Conservation (phyloP, 2,113 vertebrate genomes). For the Vombatus ursinus region DNA sequence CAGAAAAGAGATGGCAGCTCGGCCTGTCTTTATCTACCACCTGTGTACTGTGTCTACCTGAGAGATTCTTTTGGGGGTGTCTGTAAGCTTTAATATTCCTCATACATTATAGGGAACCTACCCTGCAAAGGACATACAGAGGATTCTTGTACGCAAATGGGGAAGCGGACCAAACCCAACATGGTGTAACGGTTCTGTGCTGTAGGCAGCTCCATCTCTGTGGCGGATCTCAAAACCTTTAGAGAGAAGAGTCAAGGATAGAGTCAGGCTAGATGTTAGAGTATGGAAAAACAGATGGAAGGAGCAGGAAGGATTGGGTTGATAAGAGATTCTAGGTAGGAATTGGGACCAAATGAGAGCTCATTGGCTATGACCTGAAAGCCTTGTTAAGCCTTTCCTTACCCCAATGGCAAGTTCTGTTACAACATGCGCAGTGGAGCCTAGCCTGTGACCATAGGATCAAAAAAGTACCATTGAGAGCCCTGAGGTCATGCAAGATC, state of each 20-base stretch:
- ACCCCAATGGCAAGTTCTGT: background rate
- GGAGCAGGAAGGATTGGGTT: background rate
- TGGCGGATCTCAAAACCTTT: slow-evolving; percentile 37
- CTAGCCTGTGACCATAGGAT: background rate
- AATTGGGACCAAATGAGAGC: background rate
- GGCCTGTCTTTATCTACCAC: background rate
- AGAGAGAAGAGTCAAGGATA: background rate
- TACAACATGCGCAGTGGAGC: background rate
- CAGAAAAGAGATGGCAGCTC: background rate
- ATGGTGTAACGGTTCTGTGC: background rate
- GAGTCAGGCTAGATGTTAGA: background rate
- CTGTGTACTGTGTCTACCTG: background rate
- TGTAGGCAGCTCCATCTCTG: slow-evolving; percentile 44
- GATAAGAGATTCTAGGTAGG: background rate
- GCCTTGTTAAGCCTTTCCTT: background rate
- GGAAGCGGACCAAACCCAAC: slow-evolving; percentile 18
- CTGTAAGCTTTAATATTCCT: background rate
- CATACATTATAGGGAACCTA: background rate
- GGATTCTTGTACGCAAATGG: slow-evolving; percentile 2
- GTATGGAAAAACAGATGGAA: background rate
- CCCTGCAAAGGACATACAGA: slow-evolving; percentile 24
- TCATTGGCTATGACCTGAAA: background rate
- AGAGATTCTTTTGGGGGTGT: background rate
- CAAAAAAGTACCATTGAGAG: background rate
- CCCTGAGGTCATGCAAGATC: background rate